These are phyloP conservation scores for Lepeophtheirus nordmannii DNA, from an alignment of 2,888 invertebrate species.

Conservation along the genomic window DNA sequence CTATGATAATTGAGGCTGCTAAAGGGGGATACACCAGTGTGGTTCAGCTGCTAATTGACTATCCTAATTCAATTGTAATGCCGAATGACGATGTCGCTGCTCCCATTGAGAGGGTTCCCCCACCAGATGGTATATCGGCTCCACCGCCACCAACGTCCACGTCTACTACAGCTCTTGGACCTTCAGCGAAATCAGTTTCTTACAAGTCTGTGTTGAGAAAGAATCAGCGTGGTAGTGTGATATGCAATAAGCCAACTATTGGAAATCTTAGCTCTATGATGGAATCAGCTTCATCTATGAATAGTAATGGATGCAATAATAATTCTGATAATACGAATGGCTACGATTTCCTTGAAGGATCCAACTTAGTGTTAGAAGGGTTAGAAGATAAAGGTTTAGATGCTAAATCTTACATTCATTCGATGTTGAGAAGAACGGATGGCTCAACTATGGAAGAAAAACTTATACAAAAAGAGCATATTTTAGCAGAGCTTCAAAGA, in stretches of 20 bases:
- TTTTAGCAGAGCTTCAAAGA: conserved; percentile 52
- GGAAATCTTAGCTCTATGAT: neutral
- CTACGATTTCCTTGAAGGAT: conserved; percentile 9
- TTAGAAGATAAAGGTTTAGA: conserved; percentile 15
- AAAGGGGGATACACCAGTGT: conserved; percentile 94
- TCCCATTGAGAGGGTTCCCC: conserved; percentile 12
- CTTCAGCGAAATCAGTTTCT: conserved; percentile 18
- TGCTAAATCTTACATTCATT: conserved; percentile 22
- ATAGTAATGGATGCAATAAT: neutral
- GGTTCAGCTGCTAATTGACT: conserved; percentile 83
- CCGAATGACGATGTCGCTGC: neutral
- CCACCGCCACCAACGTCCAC: conserved; percentile 36
- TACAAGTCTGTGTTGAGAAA: conserved; percentile 37
- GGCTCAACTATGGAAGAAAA: conserved; percentile 41
- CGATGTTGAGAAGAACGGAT: conserved; percentile 14
- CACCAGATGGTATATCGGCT: conserved; percentile 26
- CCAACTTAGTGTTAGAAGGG: conserved; percentile 15
- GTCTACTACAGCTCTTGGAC: conserved; percentile 21
- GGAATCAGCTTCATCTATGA: neutral
- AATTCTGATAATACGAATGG: neutral
- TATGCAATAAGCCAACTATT: neutral
- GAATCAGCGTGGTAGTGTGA: conserved; percentile 31
- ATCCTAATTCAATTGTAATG: conserved; percentile 41
- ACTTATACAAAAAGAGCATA: conserved; percentile 50
- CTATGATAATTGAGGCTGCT: conserved; percentile 94